Evolutionary conservation across 92 coral and sea anemone genomes (phyloP).

Genomic region (Heteractis magnifica): DNA sequence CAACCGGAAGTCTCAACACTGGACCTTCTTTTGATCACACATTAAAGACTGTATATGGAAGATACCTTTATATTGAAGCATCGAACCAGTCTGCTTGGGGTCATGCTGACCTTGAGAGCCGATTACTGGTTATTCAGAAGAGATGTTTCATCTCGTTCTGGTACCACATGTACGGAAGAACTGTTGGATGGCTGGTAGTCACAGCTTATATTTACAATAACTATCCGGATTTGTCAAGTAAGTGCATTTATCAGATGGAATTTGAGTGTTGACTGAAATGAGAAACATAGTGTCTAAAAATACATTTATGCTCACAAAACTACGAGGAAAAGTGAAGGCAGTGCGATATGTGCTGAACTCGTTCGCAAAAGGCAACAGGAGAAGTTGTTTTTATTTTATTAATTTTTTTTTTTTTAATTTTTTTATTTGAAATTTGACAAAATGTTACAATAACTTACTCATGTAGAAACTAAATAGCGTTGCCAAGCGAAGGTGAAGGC

Average conservation of each 20-base stretch:
- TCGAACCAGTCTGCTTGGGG: conserved; percentile 36
- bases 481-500: too few species aligned
- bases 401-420: too few species aligned
- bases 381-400: too few species aligned
- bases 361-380: too few species aligned
- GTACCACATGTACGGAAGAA: conserved; percentile 90
- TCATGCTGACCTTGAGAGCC: conserved; percentile 93
- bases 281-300: too few species aligned
- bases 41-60: conserved; percentile 65
- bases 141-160: conserved; percentile 83
- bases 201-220: conserved; percentile 55
- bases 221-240: background rate
- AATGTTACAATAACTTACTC: too few species aligned
- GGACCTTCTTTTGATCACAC: conserved; percentile 90
- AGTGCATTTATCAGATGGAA: background rate
- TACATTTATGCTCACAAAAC: too few species aligned
- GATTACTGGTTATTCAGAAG: conserved; percentile 57
- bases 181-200: conserved; percentile 64
- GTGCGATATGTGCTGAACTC: too few species aligned
- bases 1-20: conserved; percentile 68
- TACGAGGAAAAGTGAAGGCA: too few species aligned
- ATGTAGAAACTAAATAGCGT: too few species aligned
- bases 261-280: too few species aligned
- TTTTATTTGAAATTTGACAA: too few species aligned
- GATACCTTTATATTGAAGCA: conserved; percentile 80